Conservation (phyloP, 2,113 vertebrate genomes). For the Epinephelus cyanopodus region DNA sequence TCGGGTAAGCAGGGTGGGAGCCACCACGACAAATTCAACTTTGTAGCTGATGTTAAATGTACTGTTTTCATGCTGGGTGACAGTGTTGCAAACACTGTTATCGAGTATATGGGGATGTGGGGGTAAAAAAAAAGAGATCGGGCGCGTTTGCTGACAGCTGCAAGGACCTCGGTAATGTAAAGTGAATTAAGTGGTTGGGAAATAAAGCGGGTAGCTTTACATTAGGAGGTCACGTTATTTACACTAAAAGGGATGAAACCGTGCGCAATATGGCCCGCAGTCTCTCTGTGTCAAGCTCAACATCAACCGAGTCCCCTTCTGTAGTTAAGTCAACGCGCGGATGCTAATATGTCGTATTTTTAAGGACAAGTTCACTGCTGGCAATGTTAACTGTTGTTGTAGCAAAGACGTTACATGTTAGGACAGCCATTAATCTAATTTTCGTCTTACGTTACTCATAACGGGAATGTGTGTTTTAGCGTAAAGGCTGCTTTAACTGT, state of each 20-base stretch:
- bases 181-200: slow-evolving; percentile 9
- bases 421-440: slow-evolving; percentile 34
- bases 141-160: slow-evolving; percentile 25
- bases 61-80: neutral
- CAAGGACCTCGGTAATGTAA: neutral
- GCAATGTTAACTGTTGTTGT: slow-evolving; percentile 24
- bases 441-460: slow-evolving; percentile 5
- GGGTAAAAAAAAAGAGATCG: neutral
- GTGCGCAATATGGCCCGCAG: slow-evolving; percentile 72
- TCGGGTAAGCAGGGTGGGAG: slow-evolving; percentile 29
- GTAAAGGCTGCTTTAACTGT: neutral
- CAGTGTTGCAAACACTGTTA: slow-evolving; percentile 11
- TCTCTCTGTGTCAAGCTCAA: slow-evolving; percentile 67
- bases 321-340: slow-evolving; percentile 3
- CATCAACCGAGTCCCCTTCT: slow-evolving; percentile 22
- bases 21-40: slow-evolving; percentile 36
- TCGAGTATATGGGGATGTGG: neutral
- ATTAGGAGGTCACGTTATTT: slow-evolving; percentile 45
- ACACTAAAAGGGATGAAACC: slow-evolving; percentile 46
- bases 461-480: neutral
- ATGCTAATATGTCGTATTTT: neutral
- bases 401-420: slow-evolving; percentile 25
- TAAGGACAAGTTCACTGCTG: slow-evolving; percentile 16
- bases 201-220: slow-evolving; percentile 45
- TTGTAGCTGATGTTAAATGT: slow-evolving; percentile 27